phyloP scores from a whole-genome alignment of 2,797 vertebrate genomes.

The Pyrocephalus nanus region DNA sequence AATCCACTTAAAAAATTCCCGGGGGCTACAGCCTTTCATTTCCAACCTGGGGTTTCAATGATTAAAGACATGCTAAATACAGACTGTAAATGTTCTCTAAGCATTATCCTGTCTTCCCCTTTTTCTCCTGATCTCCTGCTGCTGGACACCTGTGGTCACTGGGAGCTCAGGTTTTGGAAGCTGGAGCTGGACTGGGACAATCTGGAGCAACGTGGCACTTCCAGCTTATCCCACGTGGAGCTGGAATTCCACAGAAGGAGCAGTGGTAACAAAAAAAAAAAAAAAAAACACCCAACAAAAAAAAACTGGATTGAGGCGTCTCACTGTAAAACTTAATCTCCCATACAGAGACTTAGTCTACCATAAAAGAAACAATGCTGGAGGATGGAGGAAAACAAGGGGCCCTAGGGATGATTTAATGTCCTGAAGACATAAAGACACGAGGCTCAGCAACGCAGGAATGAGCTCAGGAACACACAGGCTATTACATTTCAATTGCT shows the following conservation, averaged over 20 bases:
- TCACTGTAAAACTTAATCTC: conserved; percentile 29
- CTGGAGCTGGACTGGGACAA: background rate
- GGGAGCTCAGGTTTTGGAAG: background rate
- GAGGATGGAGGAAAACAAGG: background rate
- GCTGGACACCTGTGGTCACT: too few species aligned
- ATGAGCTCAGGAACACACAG: background rate
- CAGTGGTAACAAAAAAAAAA: background rate
- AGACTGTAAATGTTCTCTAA: background rate
- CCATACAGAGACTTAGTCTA: conserved; percentile 5
- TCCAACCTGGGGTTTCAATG: background rate
- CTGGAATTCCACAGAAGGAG: background rate
- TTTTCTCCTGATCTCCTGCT: background rate
- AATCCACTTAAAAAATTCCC: background rate
- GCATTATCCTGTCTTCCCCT: background rate
- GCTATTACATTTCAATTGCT: background rate
- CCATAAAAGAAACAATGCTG: background rate
- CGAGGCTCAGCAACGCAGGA: background rate
- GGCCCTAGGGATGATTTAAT: conserved; percentile 26
- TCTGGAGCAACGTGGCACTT: background rate
- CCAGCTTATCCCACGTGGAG: background rate
- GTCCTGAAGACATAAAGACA: conserved; percentile 21
- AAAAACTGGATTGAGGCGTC: background rate
- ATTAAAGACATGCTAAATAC: background rate
- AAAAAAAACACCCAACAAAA: background rate
- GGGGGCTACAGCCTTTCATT: background rate